These are phyloP conservation scores for Pachycephala philippinensis DNA, from an alignment of 2,113 vertebrate species.

Conservation along the genomic window DNA sequence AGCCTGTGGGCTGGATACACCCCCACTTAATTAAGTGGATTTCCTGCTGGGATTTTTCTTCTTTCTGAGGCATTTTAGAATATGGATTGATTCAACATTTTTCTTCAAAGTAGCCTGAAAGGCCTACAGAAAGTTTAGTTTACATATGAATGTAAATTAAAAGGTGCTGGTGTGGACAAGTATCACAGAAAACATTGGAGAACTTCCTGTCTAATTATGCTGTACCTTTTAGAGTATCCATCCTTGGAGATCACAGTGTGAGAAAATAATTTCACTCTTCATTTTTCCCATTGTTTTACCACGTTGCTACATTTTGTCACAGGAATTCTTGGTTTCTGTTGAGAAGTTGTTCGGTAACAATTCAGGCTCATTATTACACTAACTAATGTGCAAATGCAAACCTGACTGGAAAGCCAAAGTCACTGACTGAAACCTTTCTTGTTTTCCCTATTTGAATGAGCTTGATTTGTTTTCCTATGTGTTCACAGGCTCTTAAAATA, in stretches of 20 bases:
- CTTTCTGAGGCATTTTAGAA: not conserved
- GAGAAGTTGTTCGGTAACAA: not conserved
- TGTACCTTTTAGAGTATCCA: not conserved
- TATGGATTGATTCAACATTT: constrained; percentile 26
- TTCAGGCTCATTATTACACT: not conserved
- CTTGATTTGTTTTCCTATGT: constrained; percentile 50
- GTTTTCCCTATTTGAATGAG: not conserved
- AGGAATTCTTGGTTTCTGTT: not conserved
- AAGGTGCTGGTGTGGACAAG: not conserved
- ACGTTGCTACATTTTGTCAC: not conserved
- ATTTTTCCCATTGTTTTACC: not conserved
- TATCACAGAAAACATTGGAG: not conserved
- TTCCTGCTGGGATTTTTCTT: constrained; percentile 44
- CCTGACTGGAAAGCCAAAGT: not conserved
- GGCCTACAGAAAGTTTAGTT: not conserved
- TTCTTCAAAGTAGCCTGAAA: constrained; percentile 12
- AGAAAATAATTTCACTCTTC: not conserved
- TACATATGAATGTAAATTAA: not conserved
- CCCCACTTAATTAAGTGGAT: constrained; percentile 28
- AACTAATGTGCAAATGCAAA: not conserved
- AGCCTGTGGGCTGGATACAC: not conserved
- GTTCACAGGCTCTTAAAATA: constrained; percentile 86
- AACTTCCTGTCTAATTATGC: not conserved
- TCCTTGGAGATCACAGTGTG: not conserved
- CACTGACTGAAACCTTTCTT: not conserved